These are phyloP conservation scores for Conchocele bisecta DNA, from an alignment of 2,888 invertebrate genomes.

Conservation along the genomic window DNA sequence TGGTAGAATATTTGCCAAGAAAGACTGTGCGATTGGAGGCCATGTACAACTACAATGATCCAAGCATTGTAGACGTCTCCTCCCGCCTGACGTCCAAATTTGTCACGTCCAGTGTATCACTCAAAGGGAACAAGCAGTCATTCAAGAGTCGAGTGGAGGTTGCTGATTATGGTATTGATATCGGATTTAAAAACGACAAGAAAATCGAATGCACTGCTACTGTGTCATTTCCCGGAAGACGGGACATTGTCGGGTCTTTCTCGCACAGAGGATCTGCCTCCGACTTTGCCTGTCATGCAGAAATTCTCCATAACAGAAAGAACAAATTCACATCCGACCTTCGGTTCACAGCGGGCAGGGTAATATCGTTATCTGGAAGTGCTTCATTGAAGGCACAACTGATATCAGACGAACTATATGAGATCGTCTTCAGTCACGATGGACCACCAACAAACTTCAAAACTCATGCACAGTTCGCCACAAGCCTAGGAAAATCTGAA, in stretches of 20 bases:
- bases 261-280: constrained; percentile 10
- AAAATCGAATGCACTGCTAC: constrained; percentile 19
- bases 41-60: no score
- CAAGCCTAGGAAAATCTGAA: constrained; percentile 32
- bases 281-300: constrained; percentile 23
- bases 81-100: constrained; percentile 28
- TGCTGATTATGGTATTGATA: constrained; percentile 19
- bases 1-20: constrained; percentile 6
- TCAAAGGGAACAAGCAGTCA: background rate
- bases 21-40: constrained; percentile 4
- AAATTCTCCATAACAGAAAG: constrained; percentile 43
- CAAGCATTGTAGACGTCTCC: constrained; percentile 16
- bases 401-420: constrained; percentile 33
- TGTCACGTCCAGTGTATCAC: no score
- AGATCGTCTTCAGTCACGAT: constrained; percentile 16
- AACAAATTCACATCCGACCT: constrained; percentile 26
- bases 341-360: background rate
- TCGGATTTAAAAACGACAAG: constrained; percentile 7
- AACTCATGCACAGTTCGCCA: constrained; percentile 32
- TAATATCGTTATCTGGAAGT: constrained; percentile 1
- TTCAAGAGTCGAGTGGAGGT: background rate
- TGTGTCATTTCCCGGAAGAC: constrained; percentile 20
- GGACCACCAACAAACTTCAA: constrained; percentile 24
- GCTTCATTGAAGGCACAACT: constrained; percentile 25
- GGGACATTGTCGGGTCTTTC: constrained; percentile 27